Evolutionary conservation across 1,140 invertebrate genomes (phyloP).

Genomic region (Vollenhovia emeryi): DNA sequence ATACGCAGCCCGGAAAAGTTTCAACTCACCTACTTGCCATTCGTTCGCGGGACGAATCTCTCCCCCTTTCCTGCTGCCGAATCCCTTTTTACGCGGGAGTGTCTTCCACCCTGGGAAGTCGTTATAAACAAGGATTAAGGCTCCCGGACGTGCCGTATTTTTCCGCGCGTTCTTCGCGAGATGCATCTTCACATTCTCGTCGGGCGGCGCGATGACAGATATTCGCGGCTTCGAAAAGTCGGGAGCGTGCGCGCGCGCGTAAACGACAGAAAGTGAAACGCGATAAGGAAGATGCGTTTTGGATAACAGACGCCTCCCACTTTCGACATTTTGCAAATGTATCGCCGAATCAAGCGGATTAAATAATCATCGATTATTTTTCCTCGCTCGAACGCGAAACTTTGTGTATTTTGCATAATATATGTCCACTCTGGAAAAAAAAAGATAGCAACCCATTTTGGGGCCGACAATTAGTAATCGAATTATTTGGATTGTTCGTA

Average conservation of each 20-base stretch:
- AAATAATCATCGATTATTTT: slow-evolving; percentile 12
- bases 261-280: slow-evolving; percentile 16
- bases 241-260: not conserved
- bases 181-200: slow-evolving; percentile 12
- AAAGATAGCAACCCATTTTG: too few relatives aligned
- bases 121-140: slow-evolving; percentile 70
- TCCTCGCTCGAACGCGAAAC: not conserved
- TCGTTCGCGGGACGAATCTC: slow-evolving; percentile 59
- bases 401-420: not conserved
- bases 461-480: too few relatives aligned
- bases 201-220: not conserved
- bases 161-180: slow-evolving; percentile 12
- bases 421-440: too few relatives aligned
- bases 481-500: too few relatives aligned
- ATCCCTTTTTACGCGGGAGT: slow-evolving; percentile 16
- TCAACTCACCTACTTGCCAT: slow-evolving; percentile 65
- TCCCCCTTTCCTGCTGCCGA: slow-evolving; percentile 13
- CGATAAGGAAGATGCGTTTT: not conserved
- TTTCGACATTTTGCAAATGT: not conserved
- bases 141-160: slow-evolving; percentile 36
- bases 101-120: slow-evolving; percentile 34
- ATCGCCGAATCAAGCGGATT: not conserved
- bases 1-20: slow-evolving; percentile 65
- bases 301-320: not conserved
- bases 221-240: not conserved